phyloP scores from a whole-genome alignment of 2,113 vertebrate species.

The Notiomystis cincta region DNA sequence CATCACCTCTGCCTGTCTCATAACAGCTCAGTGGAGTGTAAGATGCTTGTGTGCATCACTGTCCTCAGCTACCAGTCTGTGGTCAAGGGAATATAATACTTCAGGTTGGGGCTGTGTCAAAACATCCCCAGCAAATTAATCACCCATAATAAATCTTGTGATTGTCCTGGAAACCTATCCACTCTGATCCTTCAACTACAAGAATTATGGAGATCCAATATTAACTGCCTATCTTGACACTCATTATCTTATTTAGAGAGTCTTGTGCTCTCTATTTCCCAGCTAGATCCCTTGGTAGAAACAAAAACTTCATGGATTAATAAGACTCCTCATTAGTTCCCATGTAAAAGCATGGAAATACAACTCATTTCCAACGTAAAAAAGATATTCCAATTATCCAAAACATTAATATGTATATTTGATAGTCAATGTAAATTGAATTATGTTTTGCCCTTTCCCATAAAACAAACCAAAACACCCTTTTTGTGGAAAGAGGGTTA shows the following conservation, averaged over 20 bases:
- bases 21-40: neutral
- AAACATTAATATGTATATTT: neutral
- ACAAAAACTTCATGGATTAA: neutral
- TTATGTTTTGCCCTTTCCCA: constrained; percentile 41
- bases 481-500: constrained; percentile 40
- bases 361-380: neutral
- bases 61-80: neutral
- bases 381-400: neutral
- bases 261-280: neutral
- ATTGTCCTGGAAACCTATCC: neutral
- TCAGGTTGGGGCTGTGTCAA: neutral
- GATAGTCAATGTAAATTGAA: constrained; percentile 59
- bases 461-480: constrained; percentile 1
- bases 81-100: neutral
- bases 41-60: neutral
- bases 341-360: neutral
- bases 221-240: neutral
- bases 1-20: neutral
- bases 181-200: neutral
- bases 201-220: neutral
- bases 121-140: neutral
- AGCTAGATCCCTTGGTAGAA: neutral
- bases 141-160: neutral
- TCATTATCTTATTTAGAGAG: neutral
- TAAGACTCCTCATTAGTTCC: neutral